Evolutionary conservation across 1,140 invertebrate species (phyloP).

Genomic region (Muscidifurax raptorellus): DNA sequence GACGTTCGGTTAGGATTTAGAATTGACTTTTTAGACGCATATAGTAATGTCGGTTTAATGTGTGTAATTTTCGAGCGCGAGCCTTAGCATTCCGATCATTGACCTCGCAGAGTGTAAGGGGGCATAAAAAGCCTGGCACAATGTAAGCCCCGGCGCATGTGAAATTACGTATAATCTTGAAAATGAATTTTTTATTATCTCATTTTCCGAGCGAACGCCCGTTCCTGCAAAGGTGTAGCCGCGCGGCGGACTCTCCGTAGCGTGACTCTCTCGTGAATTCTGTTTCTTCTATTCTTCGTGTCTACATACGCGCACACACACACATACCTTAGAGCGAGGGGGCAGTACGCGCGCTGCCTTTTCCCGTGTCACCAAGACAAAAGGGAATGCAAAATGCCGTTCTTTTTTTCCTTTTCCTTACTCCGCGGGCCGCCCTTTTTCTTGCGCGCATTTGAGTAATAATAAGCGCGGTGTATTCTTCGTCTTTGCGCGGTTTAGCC

Average conservation of each 20-base stretch:
- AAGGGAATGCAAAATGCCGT: slow-evolving; percentile 14
- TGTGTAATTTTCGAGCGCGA: not conserved
- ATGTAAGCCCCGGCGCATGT: not conserved
- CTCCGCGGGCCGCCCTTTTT: not conserved
- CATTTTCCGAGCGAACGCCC: slow-evolving; percentile 22
- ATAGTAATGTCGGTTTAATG: too few species aligned
- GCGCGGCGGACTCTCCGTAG: not conserved
- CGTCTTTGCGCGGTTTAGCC: not conserved
- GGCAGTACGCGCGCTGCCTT: not conserved
- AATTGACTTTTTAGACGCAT: too few species aligned
- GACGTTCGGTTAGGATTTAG: too few species aligned
- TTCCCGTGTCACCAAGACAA: slow-evolving; percentile 13
- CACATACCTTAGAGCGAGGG: not conserved
- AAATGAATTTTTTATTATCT: slow-evolving; percentile 20
- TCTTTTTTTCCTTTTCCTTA: not conserved
- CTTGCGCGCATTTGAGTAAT: not conserved
- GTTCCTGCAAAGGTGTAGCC: too few species aligned
- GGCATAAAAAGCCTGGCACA: not conserved
- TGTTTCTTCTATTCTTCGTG: not conserved
- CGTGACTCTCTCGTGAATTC: not conserved
- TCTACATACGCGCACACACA: not conserved
- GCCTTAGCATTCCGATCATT: not conserved
- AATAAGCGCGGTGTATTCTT: not conserved
- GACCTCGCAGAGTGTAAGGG: not conserved
- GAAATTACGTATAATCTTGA: not conserved